Base-by-base conservation (phyloP, 2,888 invertebrate genomes). In the Argyra leucocephala region DNA sequence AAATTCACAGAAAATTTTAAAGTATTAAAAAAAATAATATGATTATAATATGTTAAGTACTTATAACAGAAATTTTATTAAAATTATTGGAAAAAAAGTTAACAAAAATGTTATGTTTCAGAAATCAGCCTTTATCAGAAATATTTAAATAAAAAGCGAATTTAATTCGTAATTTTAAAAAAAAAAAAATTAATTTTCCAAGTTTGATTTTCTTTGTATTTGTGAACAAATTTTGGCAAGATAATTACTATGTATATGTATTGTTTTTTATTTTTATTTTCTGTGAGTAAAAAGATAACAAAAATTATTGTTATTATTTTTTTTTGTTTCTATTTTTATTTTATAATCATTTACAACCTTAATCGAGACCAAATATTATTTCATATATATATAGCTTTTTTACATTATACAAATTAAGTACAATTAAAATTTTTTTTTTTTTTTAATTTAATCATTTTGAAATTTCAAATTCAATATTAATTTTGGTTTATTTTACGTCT, bases 401-500 rank as follows among this genome's bases (percentile, higher is more conserved):
- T 65, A 59, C 22, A 64, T 64, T n/a, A 64, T 48, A 48, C 18
- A 48, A 48, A 48, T 18, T 48, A 48, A 48, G 48, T 48, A 48
- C 48, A 15, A 48, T 48, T 15, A 7, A 7, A 31, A 31, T 31
- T 31, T 31, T 31, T 31, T 31, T 31, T 5, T 31, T 31, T 31
- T 31, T 31, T 31, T 31, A 7, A 7, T 48, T 48, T 31, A 31
- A 31, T 7, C 9, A n/a, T n/a, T 31, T 31, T 6, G 12, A 31
- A 31, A 12, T 31, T 31, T 31, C 7, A 31, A 31, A 6, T 48
- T 48, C 18, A 48, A 48, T 48, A 18, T 12, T 48, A 67, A 68
- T 65, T 66, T 67, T 66, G 62, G 68, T 68, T 68, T 69, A 68
- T 69, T 68, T 68, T 68, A 68, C 60, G 66, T 66, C 62, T 64